Base-by-base conservation (phyloP, 2,888 invertebrate genomes). In the Philaethria dido region DNA sequence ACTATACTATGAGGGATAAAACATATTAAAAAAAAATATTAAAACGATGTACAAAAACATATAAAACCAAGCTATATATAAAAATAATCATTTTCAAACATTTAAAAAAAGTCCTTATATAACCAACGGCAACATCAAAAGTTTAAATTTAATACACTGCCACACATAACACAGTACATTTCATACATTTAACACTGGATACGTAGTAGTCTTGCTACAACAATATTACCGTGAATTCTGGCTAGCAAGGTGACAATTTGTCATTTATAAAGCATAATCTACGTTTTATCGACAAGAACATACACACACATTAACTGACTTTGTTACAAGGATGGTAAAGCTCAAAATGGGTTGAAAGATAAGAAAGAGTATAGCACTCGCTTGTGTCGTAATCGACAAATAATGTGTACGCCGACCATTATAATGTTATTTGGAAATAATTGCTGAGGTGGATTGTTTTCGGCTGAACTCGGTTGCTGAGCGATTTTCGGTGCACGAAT, bases 401-500 rank as follows among this genome's bases (percentile, higher is more conserved):
- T 90, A 90, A 89, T 89, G 84, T 80, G 85, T 82, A 78, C 81
- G 81, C 78, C 78, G 75, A 75, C 81, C 83, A 89, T 89, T 89
- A 90, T 86, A 88, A 88, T 84, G 86, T 86, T 88, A 82, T 89
- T 89, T 88, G 88, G 85, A 80, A 82, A 84, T 87, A 84, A 88
- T 85, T 83, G 81, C 82, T 75, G 71, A 78, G 75, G 78, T 69
- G 61, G 68, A 68, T 68, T 70, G 66, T 72, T 68, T 72, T 70
- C 59, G 50, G 39, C 63, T 57, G 39, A 47, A 39, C 29, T 55
- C 55, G 25, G 69, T 69, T 66, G 70, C 69, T 62, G 68, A 52
- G 62, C 64, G 62, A 66, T 68, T 70, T 72, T 64, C 55, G 48
- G 60, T 52, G 64, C 50, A 68, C 47, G 62, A 57, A 62, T 55